Evolutionary conservation across 2,797 vertebrate species (phyloP).

Genomic region (Coilia nasus): DNA sequence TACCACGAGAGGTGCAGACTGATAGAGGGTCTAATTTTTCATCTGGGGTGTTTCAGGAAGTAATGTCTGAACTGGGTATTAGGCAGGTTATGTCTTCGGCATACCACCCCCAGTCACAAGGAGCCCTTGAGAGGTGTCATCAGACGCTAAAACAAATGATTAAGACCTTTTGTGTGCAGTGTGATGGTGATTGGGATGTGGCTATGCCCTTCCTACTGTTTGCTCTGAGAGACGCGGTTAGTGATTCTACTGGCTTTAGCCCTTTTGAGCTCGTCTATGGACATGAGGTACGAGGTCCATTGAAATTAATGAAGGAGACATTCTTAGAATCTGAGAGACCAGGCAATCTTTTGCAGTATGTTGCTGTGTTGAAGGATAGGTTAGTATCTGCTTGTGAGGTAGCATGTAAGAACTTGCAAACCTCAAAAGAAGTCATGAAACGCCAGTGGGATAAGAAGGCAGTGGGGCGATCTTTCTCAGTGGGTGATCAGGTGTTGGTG

Average conservation of each 20-base stretch:
- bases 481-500: conserved; percentile 4
- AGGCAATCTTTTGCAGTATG: conserved; percentile 20
- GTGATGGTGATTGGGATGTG: too few species aligned
- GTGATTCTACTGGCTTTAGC: not conserved
- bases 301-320: conserved; percentile 2
- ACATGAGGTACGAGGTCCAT: not conserved
- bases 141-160: conserved; percentile 22
- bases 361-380: not conserved
- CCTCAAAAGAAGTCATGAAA: not conserved
- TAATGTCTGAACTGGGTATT: too few species aligned
- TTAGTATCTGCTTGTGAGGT: not conserved
- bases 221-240: conserved; percentile 21
- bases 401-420: not conserved
- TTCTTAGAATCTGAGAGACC: not conserved
- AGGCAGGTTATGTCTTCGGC: too few species aligned
- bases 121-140: conserved; percentile 19
- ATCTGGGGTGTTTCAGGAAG: too few species aligned
- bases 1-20: too few species aligned
- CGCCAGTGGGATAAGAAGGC: not conserved
- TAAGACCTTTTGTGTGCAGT: not conserved
- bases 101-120: too few species aligned
- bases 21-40: too few species aligned
- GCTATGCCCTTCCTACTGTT: conserved; percentile 12
- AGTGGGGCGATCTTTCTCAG: not conserved
- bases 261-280: too few species aligned